Evolutionary conservation across 2,797 vertebrate species (phyloP), one percentile per base, ranked within the genome.

Genomic region (Peromyscus nudipes): DNA sequence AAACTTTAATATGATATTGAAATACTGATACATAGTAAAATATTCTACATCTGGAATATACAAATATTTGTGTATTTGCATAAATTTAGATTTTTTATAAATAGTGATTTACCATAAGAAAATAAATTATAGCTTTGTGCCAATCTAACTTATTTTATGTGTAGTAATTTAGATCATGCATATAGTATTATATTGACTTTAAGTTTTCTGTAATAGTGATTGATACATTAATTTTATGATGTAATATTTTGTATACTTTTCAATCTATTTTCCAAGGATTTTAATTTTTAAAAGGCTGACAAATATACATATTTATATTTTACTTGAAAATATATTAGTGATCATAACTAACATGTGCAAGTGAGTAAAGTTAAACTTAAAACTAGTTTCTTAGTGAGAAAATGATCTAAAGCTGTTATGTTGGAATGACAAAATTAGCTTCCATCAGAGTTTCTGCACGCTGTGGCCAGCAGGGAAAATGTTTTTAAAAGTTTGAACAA

Each of bases 191-290:
- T 97, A 40, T 40, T 82, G n/a, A 62, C 98, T 96, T 98, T 98
- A 98, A 98, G 97, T 84, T 91, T 21, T 37, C 64, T 76, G 4
- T 1, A 69, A 65, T 77, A 93, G 23, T 8, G 60, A 77, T 17
- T 25, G 83, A 40, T 81, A 98, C 97, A 98, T 96, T 95, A 96
- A 98, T 98, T 98, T 97, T 98, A 98, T 82, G n/a, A 94, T 98
- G 96, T 98, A 98, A 97, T 97, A 91, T 98, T 97, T 97, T 97
- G 97, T 96, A 62, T 93, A 86, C 95, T 98, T 98, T 97, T 97
- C 89, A 98, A 89, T 69, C 46, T 89, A 92, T 98, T 97, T 97
- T 98, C 97, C 96, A 85, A 67, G 4, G 65, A 96, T 96, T 97
- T 98, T 82, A 80, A 97, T 96, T 96, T 97, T 93, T 96, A 77